Evolutionary conservation across 2,888 invertebrate genomes (phyloP).

Genomic region (Eilema caniola): DNA sequence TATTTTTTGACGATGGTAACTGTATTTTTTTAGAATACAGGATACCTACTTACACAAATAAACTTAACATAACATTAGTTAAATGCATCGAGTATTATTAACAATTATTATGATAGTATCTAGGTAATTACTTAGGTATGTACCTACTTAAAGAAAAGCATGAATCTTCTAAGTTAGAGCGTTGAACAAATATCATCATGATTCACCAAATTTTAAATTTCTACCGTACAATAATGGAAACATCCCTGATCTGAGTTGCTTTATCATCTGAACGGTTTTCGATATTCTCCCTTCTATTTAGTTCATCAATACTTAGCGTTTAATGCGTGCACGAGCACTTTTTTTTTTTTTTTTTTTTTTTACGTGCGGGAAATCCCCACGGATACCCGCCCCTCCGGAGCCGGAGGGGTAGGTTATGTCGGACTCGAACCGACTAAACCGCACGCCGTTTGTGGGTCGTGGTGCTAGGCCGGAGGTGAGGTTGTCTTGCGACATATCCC

Average conservation of each 20-base stretch:
- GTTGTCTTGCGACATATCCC: too few relatives aligned
- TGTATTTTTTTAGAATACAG: not conserved
- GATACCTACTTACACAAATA: conserved; percentile 14
- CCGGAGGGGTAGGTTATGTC: too few relatives aligned
- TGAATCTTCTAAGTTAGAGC: not conserved
- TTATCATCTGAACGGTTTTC: not conserved
- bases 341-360: too few relatives aligned
- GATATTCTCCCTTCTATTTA: not conserved
- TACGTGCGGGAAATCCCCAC: too few relatives aligned
- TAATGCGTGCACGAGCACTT: not conserved
- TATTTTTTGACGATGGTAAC: not conserved
- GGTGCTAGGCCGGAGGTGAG: too few relatives aligned
- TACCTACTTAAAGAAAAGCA: not conserved
- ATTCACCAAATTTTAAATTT: not conserved
- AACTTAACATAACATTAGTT: conserved; percentile 33
- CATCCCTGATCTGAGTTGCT: not conserved
- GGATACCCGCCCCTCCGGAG: too few relatives aligned
- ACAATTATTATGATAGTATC: conserved; percentile 21
- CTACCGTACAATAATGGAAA: not conserved
- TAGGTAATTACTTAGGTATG: not conserved
- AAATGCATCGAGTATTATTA: conserved; percentile 60
- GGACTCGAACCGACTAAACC: too few relatives aligned
- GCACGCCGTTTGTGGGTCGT: too few relatives aligned
- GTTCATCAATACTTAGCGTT: not conserved
- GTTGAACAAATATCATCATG: too few relatives aligned